These are phyloP conservation scores for Acromyrmex heyeri DNA, from an alignment of 1,140 invertebrate species.

Conservation along the genomic window DNA sequence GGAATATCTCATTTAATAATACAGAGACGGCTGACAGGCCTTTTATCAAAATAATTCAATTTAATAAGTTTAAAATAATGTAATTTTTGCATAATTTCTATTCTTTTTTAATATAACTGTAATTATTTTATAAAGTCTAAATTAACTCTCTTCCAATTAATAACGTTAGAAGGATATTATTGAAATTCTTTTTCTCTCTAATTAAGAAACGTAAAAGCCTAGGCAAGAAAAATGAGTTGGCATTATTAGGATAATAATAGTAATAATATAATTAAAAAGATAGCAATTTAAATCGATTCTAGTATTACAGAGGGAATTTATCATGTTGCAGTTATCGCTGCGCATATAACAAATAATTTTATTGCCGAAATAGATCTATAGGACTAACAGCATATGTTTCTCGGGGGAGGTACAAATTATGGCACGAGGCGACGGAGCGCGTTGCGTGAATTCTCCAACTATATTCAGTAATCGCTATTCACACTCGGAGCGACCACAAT, in stretches of 20 bases:
- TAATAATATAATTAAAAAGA: background rate
- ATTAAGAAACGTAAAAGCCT: background rate
- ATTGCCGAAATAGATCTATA: slow-evolving; percentile 36
- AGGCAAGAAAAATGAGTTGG: background rate
- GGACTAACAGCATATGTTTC: slow-evolving; percentile 20
- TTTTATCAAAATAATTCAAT: slow-evolving; percentile 33
- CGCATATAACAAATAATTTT: slow-evolving; percentile 33
- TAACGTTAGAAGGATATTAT: slow-evolving; percentile 25
- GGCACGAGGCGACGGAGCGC: slow-evolving; percentile 42
- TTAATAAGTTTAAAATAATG: slow-evolving; percentile 27
- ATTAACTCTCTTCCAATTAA: background rate
- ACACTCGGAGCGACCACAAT: slow-evolving; percentile 54
- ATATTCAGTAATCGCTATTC: slow-evolving; percentile 61
- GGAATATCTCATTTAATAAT: slow-evolving; percentile 19
- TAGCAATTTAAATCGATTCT: background rate
- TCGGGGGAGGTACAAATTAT: slow-evolving; percentile 51
- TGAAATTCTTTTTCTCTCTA: background rate
- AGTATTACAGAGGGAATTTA: background rate
- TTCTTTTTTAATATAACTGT: slow-evolving; percentile 9
- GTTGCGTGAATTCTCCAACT: slow-evolving; percentile 50
- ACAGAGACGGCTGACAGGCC: slow-evolving; percentile 4
- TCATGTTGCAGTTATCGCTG: background rate
- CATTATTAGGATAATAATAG: background rate
- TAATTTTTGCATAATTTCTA: slow-evolving; percentile 5
- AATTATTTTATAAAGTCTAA: slow-evolving; percentile 24